Evolutionary conservation across 2,113 vertebrate species (phyloP).

Genomic region (Thermophis baileyi): DNA sequence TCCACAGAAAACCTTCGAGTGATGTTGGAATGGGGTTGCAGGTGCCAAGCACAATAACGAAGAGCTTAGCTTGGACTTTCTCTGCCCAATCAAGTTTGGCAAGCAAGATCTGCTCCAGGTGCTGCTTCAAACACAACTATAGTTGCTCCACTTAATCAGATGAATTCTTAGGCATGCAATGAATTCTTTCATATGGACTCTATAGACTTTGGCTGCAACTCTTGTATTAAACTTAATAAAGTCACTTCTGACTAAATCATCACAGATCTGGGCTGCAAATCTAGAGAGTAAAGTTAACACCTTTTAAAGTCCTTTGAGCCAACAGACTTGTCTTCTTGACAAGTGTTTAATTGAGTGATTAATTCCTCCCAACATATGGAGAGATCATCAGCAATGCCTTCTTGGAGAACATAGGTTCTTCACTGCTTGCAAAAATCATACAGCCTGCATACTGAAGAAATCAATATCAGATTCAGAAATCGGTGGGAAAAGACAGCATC

Average conservation of each 20-base stretch:
- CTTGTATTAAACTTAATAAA: not conserved
- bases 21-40: conserved; percentile 16
- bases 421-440: not conserved
- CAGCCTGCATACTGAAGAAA: not conserved
- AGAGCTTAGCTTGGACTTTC: not conserved
- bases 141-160: not conserved
- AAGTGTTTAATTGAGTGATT: no score
- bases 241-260: not conserved
- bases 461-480: not conserved
- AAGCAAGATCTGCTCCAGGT: not conserved
- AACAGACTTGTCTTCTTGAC: not conserved
- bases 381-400: not conserved
- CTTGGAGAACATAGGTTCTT: not conserved
- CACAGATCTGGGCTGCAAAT: not conserved
- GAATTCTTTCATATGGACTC: not conserved
- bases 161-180: not conserved
- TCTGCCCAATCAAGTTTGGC: rapidly evolving
- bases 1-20: not conserved
- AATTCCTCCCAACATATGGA: not conserved
- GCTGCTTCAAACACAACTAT: not conserved
- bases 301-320: not conserved
- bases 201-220: not conserved
- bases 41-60: not conserved
- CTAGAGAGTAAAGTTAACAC: not conserved
- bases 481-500: not conserved